Base-by-base conservation (phyloP, 2,888 invertebrate species). In the Ophion costatus region DNA sequence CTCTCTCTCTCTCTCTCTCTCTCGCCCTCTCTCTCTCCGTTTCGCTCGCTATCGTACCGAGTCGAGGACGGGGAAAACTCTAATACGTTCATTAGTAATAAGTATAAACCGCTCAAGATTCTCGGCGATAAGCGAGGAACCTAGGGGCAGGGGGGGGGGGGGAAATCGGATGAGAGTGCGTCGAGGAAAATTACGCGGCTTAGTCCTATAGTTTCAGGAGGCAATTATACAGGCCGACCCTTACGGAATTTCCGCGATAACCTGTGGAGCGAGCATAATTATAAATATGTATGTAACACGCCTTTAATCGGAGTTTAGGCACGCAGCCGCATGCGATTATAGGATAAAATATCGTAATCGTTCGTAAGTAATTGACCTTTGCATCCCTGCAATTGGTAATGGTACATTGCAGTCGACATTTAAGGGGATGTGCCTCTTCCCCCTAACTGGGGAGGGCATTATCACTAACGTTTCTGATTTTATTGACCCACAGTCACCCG, bases 161-260 rank as follows among this genome's bases (percentile, higher is more conserved):
- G 63, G 42, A 42, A 61, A 22, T 24, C 24, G 45, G 29, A 64
- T 66, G 63, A 64, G 73, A 87, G 81, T 45, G 45, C 79, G 84
- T 86, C 81, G 83, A 61, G 73, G 63, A 83, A 85, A 87, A 87
- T 87, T 84, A 87, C 87, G 81, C 81, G 83, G 87, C 81, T 63
- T 74, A 86, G 86, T 86, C 81, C 86, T 82, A 45, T 45, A 86
- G 75, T 83, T 83, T 81, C 76, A 73, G 83, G 76, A 74, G 86
- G 86, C 83, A 86, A 86, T 86, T 87, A 86, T 79, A 45, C 59
- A 14, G 80, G 76, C n/a, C 29, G 81, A 76, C 56, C 69, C 85
- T 81, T 78, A 29, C 71, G 83, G 82, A 85, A 80, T 82, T 84
- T 79, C 85, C 82, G 82, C 86, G 85, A 87, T 87, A 87, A 86